A percentile compares a stretch with the other conserved stretches of the same genome.
Evolutionary conservation across 2,113 vertebrate species (phyloP).

Genomic region (Pavo muticus): DNA sequence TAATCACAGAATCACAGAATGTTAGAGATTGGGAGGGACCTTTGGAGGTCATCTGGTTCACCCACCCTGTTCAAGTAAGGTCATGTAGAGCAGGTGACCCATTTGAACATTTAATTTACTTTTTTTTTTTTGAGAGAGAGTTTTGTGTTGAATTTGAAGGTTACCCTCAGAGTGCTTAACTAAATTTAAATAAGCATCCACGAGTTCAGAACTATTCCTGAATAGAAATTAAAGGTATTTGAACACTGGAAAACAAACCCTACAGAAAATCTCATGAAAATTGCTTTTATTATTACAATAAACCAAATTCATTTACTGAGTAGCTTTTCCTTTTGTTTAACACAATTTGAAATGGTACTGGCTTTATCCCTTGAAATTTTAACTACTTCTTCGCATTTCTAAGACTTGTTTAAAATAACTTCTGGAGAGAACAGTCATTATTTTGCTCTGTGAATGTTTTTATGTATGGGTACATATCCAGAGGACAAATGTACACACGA

Average conservation of each 20-base stretch:
- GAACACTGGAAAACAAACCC: not conserved
- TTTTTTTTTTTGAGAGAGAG: not conserved
- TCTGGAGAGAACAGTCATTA: not conserved
- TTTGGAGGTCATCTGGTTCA: not conserved
- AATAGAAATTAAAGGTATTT: not conserved
- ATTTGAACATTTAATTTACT: not conserved
- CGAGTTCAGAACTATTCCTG: not conserved
- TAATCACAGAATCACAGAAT: not conserved
- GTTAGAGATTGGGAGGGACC: not conserved
- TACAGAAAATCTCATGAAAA: not conserved
- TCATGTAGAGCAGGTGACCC: not conserved
- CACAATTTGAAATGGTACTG: not conserved
- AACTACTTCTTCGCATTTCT: not conserved
- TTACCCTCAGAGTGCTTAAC: not conserved
- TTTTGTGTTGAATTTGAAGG: not conserved
- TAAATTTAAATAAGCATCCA: not conserved
- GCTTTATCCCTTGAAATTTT: not conserved
- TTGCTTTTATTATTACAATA: not conserved
- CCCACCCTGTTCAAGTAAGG: accelerated
- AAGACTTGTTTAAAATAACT: not conserved
- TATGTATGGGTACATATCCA: not conserved
- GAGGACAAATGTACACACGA: not conserved
- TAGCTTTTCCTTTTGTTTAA: not conserved
- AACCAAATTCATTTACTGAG: not conserved
- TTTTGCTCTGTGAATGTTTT: not conserved